phyloP scores from a whole-genome alignment of 2,888 invertebrate genomes.

The Digitonthophagus gazella region DNA sequence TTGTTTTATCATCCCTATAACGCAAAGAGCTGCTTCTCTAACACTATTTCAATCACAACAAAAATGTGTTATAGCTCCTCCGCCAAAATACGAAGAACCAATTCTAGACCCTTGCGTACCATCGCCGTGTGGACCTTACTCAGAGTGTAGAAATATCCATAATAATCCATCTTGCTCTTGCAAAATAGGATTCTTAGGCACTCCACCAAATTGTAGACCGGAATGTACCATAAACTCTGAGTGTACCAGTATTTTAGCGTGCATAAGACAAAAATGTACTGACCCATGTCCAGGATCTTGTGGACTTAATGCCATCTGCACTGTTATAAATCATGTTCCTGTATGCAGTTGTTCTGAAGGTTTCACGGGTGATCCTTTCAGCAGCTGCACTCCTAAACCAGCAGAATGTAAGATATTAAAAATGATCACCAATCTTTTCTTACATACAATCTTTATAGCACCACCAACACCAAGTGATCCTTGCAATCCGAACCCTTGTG shows the following conservation, averaged over 20 bases:
- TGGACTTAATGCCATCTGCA: conserved; percentile 70
- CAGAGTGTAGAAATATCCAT: conserved; percentile 70
- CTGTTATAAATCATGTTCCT: conserved; percentile 72
- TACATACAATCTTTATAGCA: conserved; percentile 23
- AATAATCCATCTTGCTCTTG: conserved; percentile 73
- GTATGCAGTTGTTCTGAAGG: conserved; percentile 72
- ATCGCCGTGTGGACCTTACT: conserved; percentile 76
- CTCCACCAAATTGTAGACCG: conserved; percentile 75
- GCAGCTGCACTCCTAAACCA: conserved; percentile 61
- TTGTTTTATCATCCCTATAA: not conserved
- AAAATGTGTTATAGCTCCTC: conserved; percentile 28
- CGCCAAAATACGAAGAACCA: conserved; percentile 40
- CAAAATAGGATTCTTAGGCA: conserved; percentile 66
- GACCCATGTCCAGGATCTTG: conserved; percentile 80
- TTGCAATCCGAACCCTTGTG: conserved; percentile 75
- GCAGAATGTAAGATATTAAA: conserved; percentile 20
- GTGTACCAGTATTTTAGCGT: conserved; percentile 70
- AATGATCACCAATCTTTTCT: conserved; percentile 43
- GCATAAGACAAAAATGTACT: conserved; percentile 70
- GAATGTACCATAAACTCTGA: conserved; percentile 77
- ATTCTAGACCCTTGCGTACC: conserved; percentile 68
- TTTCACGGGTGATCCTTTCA: conserved; percentile 76
- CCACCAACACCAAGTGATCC: conserved; percentile 54
- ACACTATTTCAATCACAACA: not conserved
- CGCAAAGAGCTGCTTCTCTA: not conserved